Base-by-base conservation (phyloP, 2,113 vertebrate species). In the Antechinus flavipes region DNA sequence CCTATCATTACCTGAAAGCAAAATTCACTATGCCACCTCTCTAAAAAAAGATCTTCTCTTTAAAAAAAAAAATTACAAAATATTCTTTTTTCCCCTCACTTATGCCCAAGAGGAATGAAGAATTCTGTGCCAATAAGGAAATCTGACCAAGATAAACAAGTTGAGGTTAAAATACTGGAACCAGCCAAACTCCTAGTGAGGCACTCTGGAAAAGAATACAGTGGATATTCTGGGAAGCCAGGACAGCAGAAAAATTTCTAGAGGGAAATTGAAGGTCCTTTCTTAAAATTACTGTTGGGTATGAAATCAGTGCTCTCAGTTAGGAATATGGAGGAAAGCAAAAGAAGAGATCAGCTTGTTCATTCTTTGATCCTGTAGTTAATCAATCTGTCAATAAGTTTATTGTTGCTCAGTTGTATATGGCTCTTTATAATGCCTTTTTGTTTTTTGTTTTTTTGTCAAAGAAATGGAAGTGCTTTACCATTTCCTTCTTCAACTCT, bases 101-200 rank as follows among this genome's bases (percentile, higher is more conserved):
- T 98, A 96, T 96, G 96, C 93, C 95, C 92, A 90, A 96, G 93
- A 54, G 47, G 97, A 97, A 97, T 95, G 98, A 97, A 96, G 96
- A 95, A 97, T 97, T 97, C 96, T 95, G 94, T 97, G 95, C 93
- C 94, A 95, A 95, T 95, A 96, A 96, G 96, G 96, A 97, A 97
- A 95, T 89, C 93, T 97, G 93, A 96, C 97, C 97, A 98, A 98
- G 96, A 97, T 98, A 98, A 98, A 98, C 97, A 97, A 97, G 97
- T 93, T 5, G 46, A 95, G 95, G 91, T 96, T 94, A 95, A 97
- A 97, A 97, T 42, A 90, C 91, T 97, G 46, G n/a, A 94, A 95
- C 94, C 56, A 14, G 97, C 97, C 97, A 97, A 95, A 94, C 97
- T 95, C 95, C 95, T 84, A 91, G 96, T 96, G 96, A 96, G 96